These are phyloP conservation scores for Cryptotermes secundus DNA, from an alignment of 1,140 invertebrate species.

Conservation along the genomic window DNA sequence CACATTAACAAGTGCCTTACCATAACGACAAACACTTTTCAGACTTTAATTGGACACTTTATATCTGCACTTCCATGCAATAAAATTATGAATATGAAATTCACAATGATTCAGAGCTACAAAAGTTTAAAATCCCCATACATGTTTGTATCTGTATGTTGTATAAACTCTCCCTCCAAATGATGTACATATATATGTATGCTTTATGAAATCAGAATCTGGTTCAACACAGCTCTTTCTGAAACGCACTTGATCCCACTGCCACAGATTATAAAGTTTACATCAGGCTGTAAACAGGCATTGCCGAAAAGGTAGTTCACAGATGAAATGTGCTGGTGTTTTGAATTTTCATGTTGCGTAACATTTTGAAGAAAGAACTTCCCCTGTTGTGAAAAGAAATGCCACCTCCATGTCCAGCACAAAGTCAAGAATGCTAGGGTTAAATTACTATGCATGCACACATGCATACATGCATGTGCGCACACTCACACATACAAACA, in stretches of 20 bases:
- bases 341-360: no score
- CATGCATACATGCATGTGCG: no score
- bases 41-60: not conserved
- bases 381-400: no score
- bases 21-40: not conserved
- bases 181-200: not conserved
- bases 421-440: no score
- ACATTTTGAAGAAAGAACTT: no score
- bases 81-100: not conserved
- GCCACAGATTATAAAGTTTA: not conserved
- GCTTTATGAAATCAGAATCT: not conserved
- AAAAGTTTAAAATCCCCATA: conserved; percentile 1
- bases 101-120: not conserved
- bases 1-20: not conserved
- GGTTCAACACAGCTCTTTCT: not conserved
- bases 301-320: not conserved
- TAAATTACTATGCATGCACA: no score
- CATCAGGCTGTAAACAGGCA: not conserved
- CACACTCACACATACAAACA: no score
- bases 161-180: not conserved
- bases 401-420: no score
- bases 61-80: not conserved
- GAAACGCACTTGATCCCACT: not conserved
- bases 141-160: no score
- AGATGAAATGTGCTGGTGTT: not conserved